Evolutionary conservation across 2,113 vertebrate genomes (phyloP).

Genomic region (Heterotilapia buettikoferi): DNA sequence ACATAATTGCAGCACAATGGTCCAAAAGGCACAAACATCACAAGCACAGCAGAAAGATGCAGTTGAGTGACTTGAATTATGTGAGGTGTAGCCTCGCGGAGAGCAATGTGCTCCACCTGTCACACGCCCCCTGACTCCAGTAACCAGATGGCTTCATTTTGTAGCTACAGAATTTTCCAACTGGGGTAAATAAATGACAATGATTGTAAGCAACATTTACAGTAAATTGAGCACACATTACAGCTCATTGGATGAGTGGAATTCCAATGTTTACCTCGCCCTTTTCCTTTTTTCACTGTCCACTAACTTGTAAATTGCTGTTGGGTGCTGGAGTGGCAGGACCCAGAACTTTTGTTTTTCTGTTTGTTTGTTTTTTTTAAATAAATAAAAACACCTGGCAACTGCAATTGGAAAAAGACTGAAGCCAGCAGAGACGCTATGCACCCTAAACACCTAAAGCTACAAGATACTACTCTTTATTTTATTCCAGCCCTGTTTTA

Average conservation of each 20-base stretch:
- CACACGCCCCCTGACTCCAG: neutral
- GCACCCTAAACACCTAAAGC: neutral
- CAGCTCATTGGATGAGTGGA: neutral
- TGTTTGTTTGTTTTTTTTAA: neutral
- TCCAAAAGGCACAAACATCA: neutral
- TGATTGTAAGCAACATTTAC: neutral
- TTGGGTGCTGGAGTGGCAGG: neutral
- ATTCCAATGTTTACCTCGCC: neutral
- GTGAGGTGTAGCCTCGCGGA: neutral
- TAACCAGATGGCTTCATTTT: neutral
- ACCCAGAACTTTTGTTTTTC: neutral
- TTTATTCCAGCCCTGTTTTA: neutral
- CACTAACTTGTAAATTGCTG: neutral
- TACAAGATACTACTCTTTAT: neutral
- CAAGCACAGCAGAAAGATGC: neutral
- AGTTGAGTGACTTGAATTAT: neutral
- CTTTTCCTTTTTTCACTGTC: neutral
- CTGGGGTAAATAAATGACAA: neutral
- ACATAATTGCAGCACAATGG: neutral
- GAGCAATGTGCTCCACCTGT: neutral
- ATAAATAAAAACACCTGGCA: neutral
- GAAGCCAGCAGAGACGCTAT: neutral
- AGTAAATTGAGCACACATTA: neutral
- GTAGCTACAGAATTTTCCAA: neutral
- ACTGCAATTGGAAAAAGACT: neutral